Conservation (phyloP, 1,140 invertebrate species). For the Wasmannia auropunctata region DNA sequence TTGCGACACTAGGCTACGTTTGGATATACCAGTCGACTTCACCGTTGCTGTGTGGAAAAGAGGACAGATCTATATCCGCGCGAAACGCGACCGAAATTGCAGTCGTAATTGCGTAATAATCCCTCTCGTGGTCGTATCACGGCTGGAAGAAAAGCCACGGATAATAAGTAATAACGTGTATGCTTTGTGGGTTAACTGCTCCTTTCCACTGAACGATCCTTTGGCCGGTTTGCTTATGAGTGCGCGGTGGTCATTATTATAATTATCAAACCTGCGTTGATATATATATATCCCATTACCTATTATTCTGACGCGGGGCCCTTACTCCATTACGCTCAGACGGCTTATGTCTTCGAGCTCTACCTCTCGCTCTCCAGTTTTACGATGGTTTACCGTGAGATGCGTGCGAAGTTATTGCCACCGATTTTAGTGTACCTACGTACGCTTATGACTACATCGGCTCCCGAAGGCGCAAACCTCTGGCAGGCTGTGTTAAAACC, state of each 20-base stretch:
- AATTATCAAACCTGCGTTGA: constrained; percentile 79
- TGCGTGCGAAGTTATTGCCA: constrained; percentile 78
- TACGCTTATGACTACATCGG: constrained; percentile 78
- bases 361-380: constrained; percentile 46
- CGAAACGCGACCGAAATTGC: constrained; percentile 81
- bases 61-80: constrained; percentile 49
- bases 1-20: not conserved
- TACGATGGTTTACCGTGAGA: constrained; percentile 72
- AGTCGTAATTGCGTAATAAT: constrained; percentile 83
- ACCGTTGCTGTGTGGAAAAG: constrained; percentile 33
- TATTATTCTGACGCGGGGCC: constrained; percentile 72
- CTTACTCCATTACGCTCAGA: not conserved
- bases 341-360: not conserved
- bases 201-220: constrained; percentile 60
- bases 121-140: constrained; percentile 62
- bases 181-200: constrained; percentile 73
- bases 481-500: not conserved
- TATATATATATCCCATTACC: constrained; percentile 71
- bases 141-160: constrained; percentile 72
- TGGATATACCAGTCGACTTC: not conserved
- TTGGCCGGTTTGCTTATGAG: constrained; percentile 51
- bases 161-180: constrained; percentile 77
- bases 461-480: constrained; percentile 54
- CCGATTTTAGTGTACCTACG: constrained; percentile 75
- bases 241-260: constrained; percentile 77